Evolutionary conservation across 2,113 vertebrate genomes (phyloP).

Genomic region (human (Homo sapiens)): DNA sequence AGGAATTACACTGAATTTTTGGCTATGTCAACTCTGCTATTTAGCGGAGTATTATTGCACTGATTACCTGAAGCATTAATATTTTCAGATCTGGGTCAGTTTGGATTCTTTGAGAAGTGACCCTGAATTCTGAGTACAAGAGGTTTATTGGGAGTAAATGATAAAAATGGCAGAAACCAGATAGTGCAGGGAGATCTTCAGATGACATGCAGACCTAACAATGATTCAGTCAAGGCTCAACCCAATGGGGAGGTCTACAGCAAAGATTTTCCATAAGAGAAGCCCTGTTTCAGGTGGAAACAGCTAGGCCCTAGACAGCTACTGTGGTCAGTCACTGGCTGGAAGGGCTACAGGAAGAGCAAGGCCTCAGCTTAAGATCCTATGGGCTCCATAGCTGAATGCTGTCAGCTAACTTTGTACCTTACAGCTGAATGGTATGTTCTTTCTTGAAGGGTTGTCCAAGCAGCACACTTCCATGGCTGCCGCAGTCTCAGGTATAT

Average conservation of each 20-base stretch:
- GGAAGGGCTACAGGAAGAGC: not conserved
- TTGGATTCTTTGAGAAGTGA: not conserved
- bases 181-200: not conserved
- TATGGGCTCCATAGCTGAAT: accelerated
- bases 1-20: not conserved
- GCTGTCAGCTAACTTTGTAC: not conserved
- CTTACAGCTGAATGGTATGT: not conserved
- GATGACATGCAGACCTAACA: not conserved
- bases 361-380: not conserved
- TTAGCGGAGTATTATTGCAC: not conserved
- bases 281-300: not conserved
- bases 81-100: not conserved
- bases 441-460: not conserved
- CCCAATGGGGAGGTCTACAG: accelerated
- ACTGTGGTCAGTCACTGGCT: not conserved
- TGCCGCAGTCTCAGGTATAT: accelerated
- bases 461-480: not conserved
- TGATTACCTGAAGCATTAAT: not conserved
- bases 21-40: not conserved
- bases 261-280: not conserved
- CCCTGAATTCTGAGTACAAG: not conserved
- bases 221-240: not conserved
- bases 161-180: not conserved
- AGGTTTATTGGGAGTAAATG: not conserved
- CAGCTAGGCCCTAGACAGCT: not conserved